Conservation (phyloP, 2,888 invertebrate genomes). For the Bombylius discolor region DNA sequence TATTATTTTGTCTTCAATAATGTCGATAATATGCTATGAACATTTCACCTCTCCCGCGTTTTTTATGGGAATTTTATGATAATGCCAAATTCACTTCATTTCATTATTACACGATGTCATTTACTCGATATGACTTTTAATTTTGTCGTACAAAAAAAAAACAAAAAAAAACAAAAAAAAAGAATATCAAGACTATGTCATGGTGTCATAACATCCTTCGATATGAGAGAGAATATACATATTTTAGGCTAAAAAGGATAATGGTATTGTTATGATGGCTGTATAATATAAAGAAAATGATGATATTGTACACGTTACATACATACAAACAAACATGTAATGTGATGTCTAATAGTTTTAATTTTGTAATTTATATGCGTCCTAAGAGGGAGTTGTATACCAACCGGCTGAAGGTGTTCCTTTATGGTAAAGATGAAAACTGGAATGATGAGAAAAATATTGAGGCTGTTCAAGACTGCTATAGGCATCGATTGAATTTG, state of each 20-base stretch:
- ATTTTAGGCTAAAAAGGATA: not conserved
- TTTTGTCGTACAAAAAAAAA: not conserved
- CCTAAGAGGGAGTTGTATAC: conserved; percentile 67
- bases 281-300: not conserved
- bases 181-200: not conserved
- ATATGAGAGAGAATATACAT: too few species aligned
- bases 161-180: too few species aligned
- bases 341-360: conserved; percentile 8
- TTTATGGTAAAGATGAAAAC: conserved; percentile 82
- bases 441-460: conserved; percentile 69
- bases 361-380: conserved; percentile 15
- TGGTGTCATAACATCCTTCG: too few species aligned
- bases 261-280: not conserved
- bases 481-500: conserved; percentile 39
- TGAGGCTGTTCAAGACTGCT: conserved; percentile 62
- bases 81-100: conserved; percentile 7
- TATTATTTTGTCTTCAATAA: not conserved
- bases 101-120: conserved; percentile 9
- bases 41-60: not conserved
- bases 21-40: conserved; percentile 1
- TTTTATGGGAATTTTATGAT: conserved; percentile 14
- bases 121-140: conserved; percentile 12
- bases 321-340: not conserved
- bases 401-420: conserved; percentile 56
- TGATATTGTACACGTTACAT: conserved; percentile 1